Percentiles rank a stretch among this genome's conserved stretches.
Evolutionary conservation across 2,888 invertebrate genomes (phyloP).

Genomic region (Smittia aterrima): DNA sequence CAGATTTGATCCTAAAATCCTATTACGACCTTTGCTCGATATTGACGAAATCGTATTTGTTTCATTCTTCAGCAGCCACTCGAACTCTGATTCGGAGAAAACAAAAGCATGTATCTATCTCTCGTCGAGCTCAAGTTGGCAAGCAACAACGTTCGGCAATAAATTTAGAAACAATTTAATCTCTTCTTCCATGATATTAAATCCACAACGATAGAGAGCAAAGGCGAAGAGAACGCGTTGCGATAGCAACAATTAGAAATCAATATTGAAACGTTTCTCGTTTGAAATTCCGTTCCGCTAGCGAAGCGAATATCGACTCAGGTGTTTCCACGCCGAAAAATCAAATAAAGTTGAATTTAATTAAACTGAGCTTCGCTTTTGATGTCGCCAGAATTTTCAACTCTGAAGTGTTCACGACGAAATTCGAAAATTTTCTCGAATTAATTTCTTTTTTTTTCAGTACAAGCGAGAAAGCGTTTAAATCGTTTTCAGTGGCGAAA

Average conservation of each 20-base stretch:
- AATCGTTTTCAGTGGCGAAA: background rate
- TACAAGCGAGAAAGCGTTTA: background rate
- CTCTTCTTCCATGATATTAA: constrained; percentile 39
- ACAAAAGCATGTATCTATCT: background rate
- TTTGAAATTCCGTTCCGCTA: constrained; percentile 7
- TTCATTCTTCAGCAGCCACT: constrained; percentile 16
- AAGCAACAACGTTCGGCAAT: constrained; percentile 28
- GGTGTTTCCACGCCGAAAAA: background rate
- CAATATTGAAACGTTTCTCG: constrained; percentile 23
- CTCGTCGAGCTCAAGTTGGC: constrained; percentile 17
- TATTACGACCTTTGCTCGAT: background rate
- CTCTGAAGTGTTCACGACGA: background rate
- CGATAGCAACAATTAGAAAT: constrained; percentile 41
- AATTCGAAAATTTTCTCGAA: background rate
- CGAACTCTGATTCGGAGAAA: background rate
- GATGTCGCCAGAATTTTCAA: background rate
- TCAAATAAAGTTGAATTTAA: background rate
- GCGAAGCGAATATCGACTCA: background rate
- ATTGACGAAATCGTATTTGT: constrained; percentile 1
- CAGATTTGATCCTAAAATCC: background rate
- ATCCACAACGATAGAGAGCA: constrained; percentile 5
- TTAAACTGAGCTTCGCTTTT: constrained; percentile 2
- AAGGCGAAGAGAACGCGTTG: constrained; percentile 1
- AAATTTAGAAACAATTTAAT: constrained; percentile 41
- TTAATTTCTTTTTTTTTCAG: background rate